Conservation (phyloP, 2,888 invertebrate species). For the Chymomyza amoena region DNA sequence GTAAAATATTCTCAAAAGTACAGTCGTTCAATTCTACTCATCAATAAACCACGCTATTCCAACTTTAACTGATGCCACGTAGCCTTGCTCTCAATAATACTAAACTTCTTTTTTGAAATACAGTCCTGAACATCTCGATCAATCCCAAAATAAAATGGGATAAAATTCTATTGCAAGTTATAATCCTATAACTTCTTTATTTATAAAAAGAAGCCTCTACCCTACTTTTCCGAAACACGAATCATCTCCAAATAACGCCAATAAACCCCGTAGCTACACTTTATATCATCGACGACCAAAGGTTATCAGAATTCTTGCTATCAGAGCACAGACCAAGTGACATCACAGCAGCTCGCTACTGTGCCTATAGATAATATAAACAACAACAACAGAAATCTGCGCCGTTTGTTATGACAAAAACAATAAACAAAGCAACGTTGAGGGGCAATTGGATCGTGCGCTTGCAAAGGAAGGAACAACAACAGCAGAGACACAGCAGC, state of each 20-base stretch:
- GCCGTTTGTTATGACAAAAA: neutral
- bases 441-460: neutral
- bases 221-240: too few species aligned
- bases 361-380: neutral
- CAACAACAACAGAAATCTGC: neutral
- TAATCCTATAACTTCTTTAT: too few species aligned
- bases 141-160: too few species aligned
- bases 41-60: too few species aligned
- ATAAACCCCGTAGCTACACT: neutral
- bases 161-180: too few species aligned
- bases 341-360: neutral
- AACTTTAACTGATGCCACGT: too few species aligned
- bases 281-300: neutral
- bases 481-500: neutral
- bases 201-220: too few species aligned
- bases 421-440: constrained; percentile 1
- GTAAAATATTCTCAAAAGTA: too few species aligned
- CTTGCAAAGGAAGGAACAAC: constrained; percentile 28
- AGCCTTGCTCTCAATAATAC: too few species aligned
- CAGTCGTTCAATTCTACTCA: too few species aligned
- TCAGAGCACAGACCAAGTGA: neutral
- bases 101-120: too few species aligned
- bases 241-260: neutral
- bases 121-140: too few species aligned
- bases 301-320: constrained; percentile 8